Evolutionary conservation across 2,113 vertebrate species (phyloP).

Genomic region (Lophura nycthemera): DNA sequence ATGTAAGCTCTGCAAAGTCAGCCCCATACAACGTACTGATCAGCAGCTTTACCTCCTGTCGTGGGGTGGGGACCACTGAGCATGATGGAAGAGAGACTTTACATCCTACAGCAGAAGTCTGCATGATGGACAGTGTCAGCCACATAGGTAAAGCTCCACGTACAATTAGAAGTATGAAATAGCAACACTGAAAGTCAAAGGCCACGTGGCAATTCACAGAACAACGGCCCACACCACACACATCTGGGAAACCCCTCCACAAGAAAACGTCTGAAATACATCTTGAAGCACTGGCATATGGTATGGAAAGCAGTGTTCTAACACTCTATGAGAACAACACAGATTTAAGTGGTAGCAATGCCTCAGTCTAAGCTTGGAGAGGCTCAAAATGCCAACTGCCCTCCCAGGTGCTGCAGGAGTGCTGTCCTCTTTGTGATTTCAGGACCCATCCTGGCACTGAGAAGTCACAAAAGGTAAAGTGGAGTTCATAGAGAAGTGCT

Average conservation of each 20-base stretch:
- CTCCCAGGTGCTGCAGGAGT: neutral
- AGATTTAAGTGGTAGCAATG: neutral
- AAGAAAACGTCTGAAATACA: neutral
- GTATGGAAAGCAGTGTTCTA: neutral
- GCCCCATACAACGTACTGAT: neutral
- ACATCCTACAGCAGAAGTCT: neutral
- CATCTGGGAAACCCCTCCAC: neutral
- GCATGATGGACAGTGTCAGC: neutral
- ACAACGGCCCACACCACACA: neutral
- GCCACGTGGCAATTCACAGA: neutral
- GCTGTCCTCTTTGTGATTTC: neutral
- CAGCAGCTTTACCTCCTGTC: neutral
- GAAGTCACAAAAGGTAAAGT: neutral
- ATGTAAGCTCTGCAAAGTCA: neutral
- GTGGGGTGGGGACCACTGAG: accelerated
- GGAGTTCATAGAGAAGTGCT: neutral
- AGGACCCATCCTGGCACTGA: neutral
- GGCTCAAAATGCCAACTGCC: neutral
- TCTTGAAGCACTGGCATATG: neutral
- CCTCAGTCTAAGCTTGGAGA: neutral
- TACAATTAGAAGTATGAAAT: neutral
- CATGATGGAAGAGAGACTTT: neutral
- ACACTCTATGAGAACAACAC: neutral
- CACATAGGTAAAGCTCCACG: neutral
- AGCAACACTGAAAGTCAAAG: neutral